phyloP scores from a whole-genome alignment of 2,797 vertebrate species.

The Telmatherina bonti region DNA sequence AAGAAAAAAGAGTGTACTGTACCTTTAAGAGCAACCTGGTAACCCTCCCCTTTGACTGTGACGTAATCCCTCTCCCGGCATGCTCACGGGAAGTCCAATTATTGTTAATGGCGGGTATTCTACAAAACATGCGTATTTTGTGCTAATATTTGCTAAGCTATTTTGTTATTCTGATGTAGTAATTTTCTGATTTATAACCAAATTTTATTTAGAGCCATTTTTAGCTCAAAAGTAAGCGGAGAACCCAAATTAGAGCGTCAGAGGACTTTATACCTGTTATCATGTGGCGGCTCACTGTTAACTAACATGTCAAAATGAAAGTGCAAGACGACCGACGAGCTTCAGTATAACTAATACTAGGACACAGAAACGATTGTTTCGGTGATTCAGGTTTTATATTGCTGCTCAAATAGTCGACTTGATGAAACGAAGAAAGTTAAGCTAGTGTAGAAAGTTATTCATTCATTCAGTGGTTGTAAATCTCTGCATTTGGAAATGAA shows the following conservation, averaged over 20 bases:
- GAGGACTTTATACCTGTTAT: constrained; percentile 16
- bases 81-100: constrained; percentile 74
- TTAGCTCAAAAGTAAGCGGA: background rate
- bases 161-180: background rate
- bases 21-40: constrained; percentile 64
- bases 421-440: constrained; percentile 32
- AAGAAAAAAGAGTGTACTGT: constrained; percentile 23
- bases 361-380: background rate
- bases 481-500: constrained; percentile 51
- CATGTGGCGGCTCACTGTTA: constrained; percentile 48
- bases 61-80: constrained; percentile 73
- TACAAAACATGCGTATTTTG: constrained; percentile 43
- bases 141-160: constrained; percentile 1
- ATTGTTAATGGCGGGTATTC: constrained; percentile 79
- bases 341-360: constrained; percentile 29
- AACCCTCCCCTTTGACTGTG: constrained; percentile 25
- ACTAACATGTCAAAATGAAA: constrained; percentile 42
- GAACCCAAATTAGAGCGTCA: background rate
- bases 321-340: constrained; percentile 23
- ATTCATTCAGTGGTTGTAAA: constrained; percentile 39
- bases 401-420: background rate
- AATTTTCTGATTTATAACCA: background rate
- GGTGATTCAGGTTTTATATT: background rate
- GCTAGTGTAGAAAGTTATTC: constrained; percentile 24
- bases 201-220: background rate